A percentile compares a stretch with the other conserved stretches of the same genome.
Conservation (phyloP, 2,888 invertebrate species). For the Ceratothoa steindachneri region DNA sequence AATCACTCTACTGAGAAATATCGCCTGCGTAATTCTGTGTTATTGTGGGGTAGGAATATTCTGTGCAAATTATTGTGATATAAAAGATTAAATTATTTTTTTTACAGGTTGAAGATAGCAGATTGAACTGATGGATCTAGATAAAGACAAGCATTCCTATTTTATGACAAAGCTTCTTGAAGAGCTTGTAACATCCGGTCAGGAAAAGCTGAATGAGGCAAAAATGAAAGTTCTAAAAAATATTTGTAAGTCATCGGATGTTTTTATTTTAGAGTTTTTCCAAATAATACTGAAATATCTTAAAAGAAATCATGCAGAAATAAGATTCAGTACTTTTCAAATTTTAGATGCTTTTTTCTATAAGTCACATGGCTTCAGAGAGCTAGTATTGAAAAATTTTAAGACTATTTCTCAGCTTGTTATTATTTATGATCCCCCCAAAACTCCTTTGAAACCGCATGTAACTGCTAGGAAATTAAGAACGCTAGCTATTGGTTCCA, state of each 20-base stretch:
- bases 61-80: too few relatives aligned
- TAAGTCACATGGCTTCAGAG: slow-evolving; percentile 57
- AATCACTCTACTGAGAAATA: too few relatives aligned
- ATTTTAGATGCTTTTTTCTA: slow-evolving; percentile 58
- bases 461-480: slow-evolving; percentile 55
- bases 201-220: slow-evolving; percentile 33
- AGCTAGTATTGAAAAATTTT: slow-evolving; percentile 55
- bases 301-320: slow-evolving; percentile 58
- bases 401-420: slow-evolving; percentile 26
- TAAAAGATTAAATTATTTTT: too few relatives aligned
- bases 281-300: slow-evolving; percentile 55
- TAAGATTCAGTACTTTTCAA: slow-evolving; percentile 57
- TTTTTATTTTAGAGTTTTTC: slow-evolving; percentile 49
- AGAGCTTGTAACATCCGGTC: slow-evolving; percentile 38
- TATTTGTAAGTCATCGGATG: slow-evolving; percentile 37
- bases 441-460: slow-evolving; percentile 58
- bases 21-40: too few relatives aligned
- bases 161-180: slow-evolving; percentile 27
- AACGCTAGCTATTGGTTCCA: slow-evolving; percentile 53
- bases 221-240: slow-evolving; percentile 36
- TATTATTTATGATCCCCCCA: slow-evolving; percentile 51
- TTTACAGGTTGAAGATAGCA: too few relatives aligned
- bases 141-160: not conserved
- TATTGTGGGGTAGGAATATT: too few relatives aligned
- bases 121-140: too few relatives aligned